Evolutionary conservation across 1,140 invertebrate genomes (phyloP).

Genomic region (Aphelinus atriplicis): DNA sequence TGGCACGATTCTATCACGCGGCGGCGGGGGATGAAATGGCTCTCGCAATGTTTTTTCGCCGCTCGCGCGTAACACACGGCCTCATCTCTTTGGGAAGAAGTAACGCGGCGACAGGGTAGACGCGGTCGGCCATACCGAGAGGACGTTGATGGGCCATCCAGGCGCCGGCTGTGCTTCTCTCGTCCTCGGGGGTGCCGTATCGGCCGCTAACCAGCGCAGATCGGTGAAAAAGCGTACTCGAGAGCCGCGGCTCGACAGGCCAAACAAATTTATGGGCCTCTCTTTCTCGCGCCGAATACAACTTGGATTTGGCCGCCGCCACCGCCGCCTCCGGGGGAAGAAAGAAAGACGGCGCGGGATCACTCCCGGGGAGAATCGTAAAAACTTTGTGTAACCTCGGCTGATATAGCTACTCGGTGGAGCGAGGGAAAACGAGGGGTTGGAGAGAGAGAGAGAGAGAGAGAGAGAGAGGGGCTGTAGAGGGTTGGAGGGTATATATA

Average conservation of each 20-base stretch:
- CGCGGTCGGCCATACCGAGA: no score
- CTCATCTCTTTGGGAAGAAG: background rate
- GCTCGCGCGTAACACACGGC: background rate
- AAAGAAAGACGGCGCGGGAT: constrained; percentile 21
- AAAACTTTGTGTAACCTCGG: constrained; percentile 58
- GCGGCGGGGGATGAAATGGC: background rate
- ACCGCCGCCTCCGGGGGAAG: constrained; percentile 25
- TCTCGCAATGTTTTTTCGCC: background rate
- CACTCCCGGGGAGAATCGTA: constrained; percentile 61
- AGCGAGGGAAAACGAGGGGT: background rate
- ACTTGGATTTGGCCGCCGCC: constrained; percentile 59
- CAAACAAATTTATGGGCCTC: constrained; percentile 67
- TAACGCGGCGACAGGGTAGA: no score
- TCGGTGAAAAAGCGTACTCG: no score
- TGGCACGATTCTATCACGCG: no score
- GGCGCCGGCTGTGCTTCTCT: constrained; percentile 40
- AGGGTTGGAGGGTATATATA: constrained; percentile 45
- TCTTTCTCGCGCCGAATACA: constrained; percentile 60
- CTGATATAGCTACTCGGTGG: background rate
- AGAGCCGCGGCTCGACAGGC: constrained; percentile 52
- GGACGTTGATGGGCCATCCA: constrained; percentile 25
- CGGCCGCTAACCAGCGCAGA: constrained; percentile 54
- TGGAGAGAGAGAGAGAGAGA: no score
- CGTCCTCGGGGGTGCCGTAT: constrained; percentile 51
- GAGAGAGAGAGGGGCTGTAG: constrained; percentile 2